These are phyloP conservation scores for Alosa alosa DNA, from an alignment of 2,113 vertebrate genomes.

Conservation along the genomic window DNA sequence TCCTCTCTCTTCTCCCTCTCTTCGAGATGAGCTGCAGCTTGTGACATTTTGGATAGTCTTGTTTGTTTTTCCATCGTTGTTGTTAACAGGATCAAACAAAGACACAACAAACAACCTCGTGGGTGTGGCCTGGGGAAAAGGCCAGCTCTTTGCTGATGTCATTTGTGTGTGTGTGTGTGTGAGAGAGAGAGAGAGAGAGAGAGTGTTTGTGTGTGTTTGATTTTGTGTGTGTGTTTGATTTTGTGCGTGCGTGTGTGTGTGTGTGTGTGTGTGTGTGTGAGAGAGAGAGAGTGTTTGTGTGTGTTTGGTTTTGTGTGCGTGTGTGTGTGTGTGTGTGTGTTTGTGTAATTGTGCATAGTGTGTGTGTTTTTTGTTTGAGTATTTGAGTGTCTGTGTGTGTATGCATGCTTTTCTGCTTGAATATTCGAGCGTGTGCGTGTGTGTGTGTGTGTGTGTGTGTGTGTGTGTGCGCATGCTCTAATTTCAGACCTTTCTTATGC, in stretches of 20 bases:
- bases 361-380: too few species aligned
- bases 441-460: too few species aligned
- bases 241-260: neutral
- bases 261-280: neutral
- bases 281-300: too few species aligned
- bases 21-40: neutral
- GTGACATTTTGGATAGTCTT: constrained; percentile 32
- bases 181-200: neutral
- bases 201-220: too few species aligned
- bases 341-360: too few species aligned
- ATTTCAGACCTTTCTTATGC: too few species aligned
- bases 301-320: neutral
- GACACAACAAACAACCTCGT: constrained; percentile 38
- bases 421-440: too few species aligned
- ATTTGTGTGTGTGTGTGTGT: too few species aligned
- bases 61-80: constrained; percentile 29
- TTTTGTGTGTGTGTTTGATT: neutral
- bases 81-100: constrained; percentile 42
- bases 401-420: neutral
- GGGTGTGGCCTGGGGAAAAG: constrained; percentile 26
- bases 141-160: constrained; percentile 17
- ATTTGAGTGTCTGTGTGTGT: neutral
- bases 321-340: neutral
- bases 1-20: too few species aligned
- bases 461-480: too few species aligned